Conservation (phyloP, 2,888 invertebrate species). For the Cryptus viduatorius region DNA sequence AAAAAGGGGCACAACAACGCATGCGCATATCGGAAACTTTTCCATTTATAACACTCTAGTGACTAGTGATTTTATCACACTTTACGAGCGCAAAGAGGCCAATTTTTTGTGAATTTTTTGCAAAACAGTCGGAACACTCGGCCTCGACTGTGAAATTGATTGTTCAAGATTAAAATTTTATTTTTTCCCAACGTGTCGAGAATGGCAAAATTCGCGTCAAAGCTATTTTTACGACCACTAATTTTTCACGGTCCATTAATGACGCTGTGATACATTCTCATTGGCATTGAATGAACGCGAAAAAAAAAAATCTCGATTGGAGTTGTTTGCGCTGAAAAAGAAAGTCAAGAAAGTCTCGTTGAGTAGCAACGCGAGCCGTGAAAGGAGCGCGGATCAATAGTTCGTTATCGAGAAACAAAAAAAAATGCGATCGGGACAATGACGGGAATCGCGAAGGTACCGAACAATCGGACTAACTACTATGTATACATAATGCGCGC, state of each 20-base stretch:
- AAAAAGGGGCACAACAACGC: no score
- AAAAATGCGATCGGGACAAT: constrained; percentile 78
- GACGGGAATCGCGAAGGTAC: constrained; percentile 60
- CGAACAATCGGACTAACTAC: constrained; percentile 65
- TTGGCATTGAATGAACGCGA: constrained; percentile 8
- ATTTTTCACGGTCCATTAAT: constrained; percentile 83
- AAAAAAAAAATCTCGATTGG: constrained; percentile 29
- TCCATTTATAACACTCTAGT: no score
- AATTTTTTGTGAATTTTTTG: no score
- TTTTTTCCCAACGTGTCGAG: constrained; percentile 18
- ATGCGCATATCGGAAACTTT: no score
- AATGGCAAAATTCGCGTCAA: background rate
- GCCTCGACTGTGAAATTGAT: background rate
- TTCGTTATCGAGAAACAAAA: constrained; percentile 83
- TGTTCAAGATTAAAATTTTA: background rate
- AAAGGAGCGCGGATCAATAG: constrained; percentile 82
- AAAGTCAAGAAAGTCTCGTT: constrained; percentile 10
- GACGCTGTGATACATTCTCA: constrained; percentile 69
- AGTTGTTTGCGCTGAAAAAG: constrained; percentile 16
- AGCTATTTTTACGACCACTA: constrained; percentile 71
- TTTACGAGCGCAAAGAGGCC: no score
- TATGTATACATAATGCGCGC: constrained; percentile 17
- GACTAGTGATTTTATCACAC: no score
- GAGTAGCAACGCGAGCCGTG: constrained; percentile 61
- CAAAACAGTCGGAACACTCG: no score